Percentiles rank a stretch among this genome's conserved stretches.
Evolutionary conservation across 1,140 invertebrate species (phyloP).

Genomic region (Platorchestia sp.): DNA sequence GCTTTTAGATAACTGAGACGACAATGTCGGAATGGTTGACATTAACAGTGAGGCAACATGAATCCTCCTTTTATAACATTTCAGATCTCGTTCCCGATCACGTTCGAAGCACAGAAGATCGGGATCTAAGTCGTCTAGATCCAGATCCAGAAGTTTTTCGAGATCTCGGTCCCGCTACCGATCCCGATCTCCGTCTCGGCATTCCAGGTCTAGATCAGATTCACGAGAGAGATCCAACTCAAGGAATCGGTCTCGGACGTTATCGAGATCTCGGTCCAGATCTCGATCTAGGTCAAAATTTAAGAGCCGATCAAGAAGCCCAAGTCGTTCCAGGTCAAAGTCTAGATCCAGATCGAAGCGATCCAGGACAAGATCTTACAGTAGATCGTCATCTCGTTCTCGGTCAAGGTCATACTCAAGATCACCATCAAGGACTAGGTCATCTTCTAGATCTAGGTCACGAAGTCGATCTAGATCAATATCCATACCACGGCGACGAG

Average conservation of each 20-base stretch:
- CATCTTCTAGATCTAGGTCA: slow-evolving; percentile 64
- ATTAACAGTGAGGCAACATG: background rate
- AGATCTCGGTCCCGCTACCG: slow-evolving; percentile 45
- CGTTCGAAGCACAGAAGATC: slow-evolving; percentile 43
- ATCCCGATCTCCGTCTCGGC: slow-evolving; percentile 61
- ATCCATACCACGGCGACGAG: slow-evolving; percentile 87
- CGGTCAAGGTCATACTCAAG: slow-evolving; percentile 58
- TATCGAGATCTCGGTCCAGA: slow-evolving; percentile 48
- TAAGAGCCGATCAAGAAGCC: slow-evolving; percentile 58
- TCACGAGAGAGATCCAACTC: slow-evolving; percentile 43
- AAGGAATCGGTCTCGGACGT: slow-evolving; percentile 59
- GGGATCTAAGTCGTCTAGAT: slow-evolving; percentile 38
- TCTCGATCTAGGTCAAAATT: slow-evolving; percentile 52
- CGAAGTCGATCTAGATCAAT: slow-evolving; percentile 79
- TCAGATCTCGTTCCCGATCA: slow-evolving; percentile 28
- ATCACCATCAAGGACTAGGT: slow-evolving; percentile 62
- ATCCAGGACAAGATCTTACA: slow-evolving; percentile 62
- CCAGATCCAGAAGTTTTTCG: slow-evolving; percentile 24
- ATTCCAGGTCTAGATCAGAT: slow-evolving; percentile 58
- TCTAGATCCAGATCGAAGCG: slow-evolving; percentile 64
- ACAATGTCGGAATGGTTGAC: background rate
- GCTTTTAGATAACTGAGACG: background rate
- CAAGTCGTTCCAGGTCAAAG: slow-evolving; percentile 61
- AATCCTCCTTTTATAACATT: background rate
- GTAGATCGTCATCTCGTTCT: slow-evolving; percentile 66